Evolutionary conservation across 2,888 invertebrate species (phyloP).

Genomic region (Apotomis turbidana): DNA sequence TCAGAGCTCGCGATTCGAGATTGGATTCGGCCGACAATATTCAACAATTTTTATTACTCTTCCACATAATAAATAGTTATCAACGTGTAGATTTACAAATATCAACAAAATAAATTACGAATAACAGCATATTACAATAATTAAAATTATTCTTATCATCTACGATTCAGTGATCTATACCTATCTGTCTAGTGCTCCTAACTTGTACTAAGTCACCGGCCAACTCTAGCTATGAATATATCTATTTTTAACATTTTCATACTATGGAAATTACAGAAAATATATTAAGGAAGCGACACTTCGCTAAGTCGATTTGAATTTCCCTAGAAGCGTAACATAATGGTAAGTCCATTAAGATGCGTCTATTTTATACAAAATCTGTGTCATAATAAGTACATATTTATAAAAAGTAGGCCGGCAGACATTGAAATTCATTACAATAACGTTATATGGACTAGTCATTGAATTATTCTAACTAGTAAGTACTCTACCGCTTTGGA

Average conservation of each 20-base stretch:
- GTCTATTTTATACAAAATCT: background rate
- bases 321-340: background rate
- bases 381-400: background rate
- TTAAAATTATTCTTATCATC: slow-evolving; percentile 71
- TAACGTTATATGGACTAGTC: slow-evolving; percentile 83
- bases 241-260: background rate
- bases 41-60: slow-evolving; percentile 79
- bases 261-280: background rate
- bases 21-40: slow-evolving; percentile 75
- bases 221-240: slow-evolving; percentile 34
- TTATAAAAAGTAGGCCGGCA: slow-evolving; percentile 58
- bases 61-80: slow-evolving; percentile 83
- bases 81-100: slow-evolving; percentile 84
- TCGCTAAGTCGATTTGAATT: background rate
- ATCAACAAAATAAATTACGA: slow-evolving; percentile 85
- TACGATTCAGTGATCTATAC: slow-evolving; percentile 69
- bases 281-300: background rate
- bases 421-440: slow-evolving; percentile 75
- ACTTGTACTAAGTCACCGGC: slow-evolving; percentile 79
- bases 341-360: background rate
- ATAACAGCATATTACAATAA: slow-evolving; percentile 82
- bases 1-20: slow-evolving; percentile 56
- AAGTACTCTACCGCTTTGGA: slow-evolving; percentile 83
- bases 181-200: slow-evolving; percentile 69
- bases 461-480: slow-evolving; percentile 83